phyloP scores from a whole-genome alignment of 2,888 invertebrate genomes.

The Tetanocera ferruginea region DNA sequence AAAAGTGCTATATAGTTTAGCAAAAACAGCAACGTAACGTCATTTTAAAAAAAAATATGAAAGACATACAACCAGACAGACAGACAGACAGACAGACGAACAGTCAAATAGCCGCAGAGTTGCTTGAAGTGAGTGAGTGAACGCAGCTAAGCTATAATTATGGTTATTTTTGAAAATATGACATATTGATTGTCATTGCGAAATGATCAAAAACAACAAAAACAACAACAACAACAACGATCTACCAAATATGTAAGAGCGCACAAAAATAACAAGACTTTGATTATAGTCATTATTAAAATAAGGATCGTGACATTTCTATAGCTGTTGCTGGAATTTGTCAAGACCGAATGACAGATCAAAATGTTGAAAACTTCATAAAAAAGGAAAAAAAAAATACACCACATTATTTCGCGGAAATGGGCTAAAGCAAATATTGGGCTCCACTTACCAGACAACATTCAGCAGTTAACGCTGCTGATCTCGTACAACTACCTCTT shows the following conservation, averaged over 20 bases:
- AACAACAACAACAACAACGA: not conserved
- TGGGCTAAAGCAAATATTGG: not conserved
- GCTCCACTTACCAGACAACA: no score
- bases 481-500: not conserved
- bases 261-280: constrained; percentile 9
- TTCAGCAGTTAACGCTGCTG: no score
- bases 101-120: not conserved
- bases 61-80: no score
- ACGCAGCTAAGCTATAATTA: constrained; percentile 22
- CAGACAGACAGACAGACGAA: not conserved
- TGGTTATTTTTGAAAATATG: constrained; percentile 35
- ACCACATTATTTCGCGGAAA: not conserved
- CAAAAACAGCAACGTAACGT: constrained; percentile 2
- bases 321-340: constrained; percentile 12
- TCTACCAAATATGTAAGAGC: not conserved
- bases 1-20: not conserved
- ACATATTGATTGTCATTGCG: constrained; percentile 41
- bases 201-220: not conserved
- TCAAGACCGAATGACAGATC: not conserved
- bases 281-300: constrained; percentile 26
- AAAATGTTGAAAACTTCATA: not conserved
- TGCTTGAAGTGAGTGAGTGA: not conserved
- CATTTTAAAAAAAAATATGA: no score
- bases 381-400: not conserved
- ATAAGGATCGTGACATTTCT: constrained; percentile 26